Conservation (phyloP, 2,113 vertebrate genomes). For the Marmota flaviventris region DNA sequence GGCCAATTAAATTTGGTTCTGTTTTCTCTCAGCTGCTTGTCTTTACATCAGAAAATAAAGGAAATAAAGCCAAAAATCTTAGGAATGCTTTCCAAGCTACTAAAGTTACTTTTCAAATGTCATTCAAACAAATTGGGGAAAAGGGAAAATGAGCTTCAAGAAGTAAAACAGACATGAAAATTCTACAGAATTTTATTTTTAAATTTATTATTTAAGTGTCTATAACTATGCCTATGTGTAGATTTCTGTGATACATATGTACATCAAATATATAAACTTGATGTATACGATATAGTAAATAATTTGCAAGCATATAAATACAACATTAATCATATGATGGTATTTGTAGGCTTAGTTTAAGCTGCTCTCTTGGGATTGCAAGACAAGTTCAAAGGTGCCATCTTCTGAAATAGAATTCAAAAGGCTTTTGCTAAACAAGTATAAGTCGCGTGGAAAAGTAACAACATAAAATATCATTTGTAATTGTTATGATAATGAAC, state of each 20-base stretch:
- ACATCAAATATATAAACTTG: background rate
- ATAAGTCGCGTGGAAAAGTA: constrained; percentile 3
- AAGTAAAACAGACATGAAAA: background rate
- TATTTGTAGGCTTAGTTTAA: background rate
- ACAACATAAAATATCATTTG: constrained; percentile 36
- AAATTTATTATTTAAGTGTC: constrained; percentile 33
- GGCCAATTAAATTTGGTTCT: constrained; percentile 42
- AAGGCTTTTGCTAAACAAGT: constrained; percentile 3
- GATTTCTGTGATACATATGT: background rate
- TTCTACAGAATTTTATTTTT: constrained; percentile 34
- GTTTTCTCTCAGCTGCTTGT: constrained; percentile 59
- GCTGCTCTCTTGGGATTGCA: background rate
- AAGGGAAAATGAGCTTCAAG: background rate
- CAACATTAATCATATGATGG: background rate
- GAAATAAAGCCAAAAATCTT: constrained; percentile 26
- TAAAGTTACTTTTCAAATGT: constrained; percentile 42
- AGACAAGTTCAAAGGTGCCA: constrained; percentile 8
- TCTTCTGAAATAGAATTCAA: constrained; percentile 27
- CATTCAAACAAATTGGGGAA: background rate
- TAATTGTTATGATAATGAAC: background rate
- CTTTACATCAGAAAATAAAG: constrained; percentile 61
- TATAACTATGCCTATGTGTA: background rate
- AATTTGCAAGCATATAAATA: constrained; percentile 15
- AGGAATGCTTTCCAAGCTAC: constrained; percentile 6
- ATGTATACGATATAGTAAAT: background rate